Base-by-base conservation (phyloP, 2,888 invertebrate species). In the Uropetala carovei region DNA sequence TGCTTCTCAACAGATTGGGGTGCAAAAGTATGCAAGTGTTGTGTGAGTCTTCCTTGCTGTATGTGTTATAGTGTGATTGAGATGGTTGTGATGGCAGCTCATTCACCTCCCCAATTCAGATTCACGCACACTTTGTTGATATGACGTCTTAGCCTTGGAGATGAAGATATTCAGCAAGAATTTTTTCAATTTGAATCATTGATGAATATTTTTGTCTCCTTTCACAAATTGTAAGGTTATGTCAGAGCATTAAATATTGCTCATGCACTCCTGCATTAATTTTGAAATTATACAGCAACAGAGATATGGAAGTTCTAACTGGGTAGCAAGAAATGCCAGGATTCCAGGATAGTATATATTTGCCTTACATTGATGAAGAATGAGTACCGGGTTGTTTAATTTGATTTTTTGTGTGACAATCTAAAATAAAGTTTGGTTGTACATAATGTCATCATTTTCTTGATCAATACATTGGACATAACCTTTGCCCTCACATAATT, bases 251-350 rank as follows among this genome's bases (percentile, higher is more conserved):
- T 13, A 16, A 64, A n/a, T 43, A 89, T 43, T 89, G 89, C 64
- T 64, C 89, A 68, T 89, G 89, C 18, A 64, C 56, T 89, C 89
- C 89, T 89, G 22, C 64, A 89, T 56, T 68, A 18, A 64, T 43
- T 64, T 27, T 75, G 16, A 85, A 89, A 89, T 43, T 10, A 89
- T 89, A 64, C 89, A 89, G 89, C 89, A 68, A 60, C 86, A 86
- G 86, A 86, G 86, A 86, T 86, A 86, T 86, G 86, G 86, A 86
- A 86, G 60, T 86, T 86, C 86, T 86, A 86, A 86, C 86, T 86
- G 86, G 60, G 30, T 60, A 60, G 86, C 16, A 86, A 86, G 60
- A 86, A 83, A 83, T 56, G 83, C 83, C 83, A 83, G 83, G 83
- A 85, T 85, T 58, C 85, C 85, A 86, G 86, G 86, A 86, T 86